These are phyloP conservation scores for Trachelus stipa DNA, from an alignment of 2,888 invertebrate species.

Conservation along the genomic window DNA sequence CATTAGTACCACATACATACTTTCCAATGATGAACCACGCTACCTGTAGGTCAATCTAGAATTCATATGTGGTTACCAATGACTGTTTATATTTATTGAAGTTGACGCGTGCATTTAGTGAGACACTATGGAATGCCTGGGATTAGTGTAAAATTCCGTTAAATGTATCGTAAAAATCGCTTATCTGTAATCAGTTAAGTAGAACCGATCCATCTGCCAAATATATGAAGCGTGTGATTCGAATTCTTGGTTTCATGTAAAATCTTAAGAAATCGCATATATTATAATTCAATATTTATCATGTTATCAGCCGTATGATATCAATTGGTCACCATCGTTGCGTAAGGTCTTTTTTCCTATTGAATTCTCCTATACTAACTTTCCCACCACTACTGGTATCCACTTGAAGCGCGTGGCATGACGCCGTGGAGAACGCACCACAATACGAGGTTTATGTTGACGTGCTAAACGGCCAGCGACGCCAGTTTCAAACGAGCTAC, in stretches of 20 bases:
- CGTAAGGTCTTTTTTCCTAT: slow-evolving; percentile 29
- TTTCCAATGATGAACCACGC: background rate
- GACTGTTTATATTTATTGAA: background rate
- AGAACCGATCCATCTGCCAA: background rate
- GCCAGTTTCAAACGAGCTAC: slow-evolving; percentile 32
- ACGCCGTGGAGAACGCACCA: slow-evolving; percentile 37
- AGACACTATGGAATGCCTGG: background rate
- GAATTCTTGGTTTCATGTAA: background rate
- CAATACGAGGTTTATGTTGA: slow-evolving; percentile 37
- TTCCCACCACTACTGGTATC: slow-evolving; percentile 7
- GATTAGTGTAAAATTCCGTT: background rate
- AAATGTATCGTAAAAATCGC: background rate
- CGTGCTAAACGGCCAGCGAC: slow-evolving; percentile 24
- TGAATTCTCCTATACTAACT: slow-evolving; percentile 28
- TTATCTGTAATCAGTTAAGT: background rate
- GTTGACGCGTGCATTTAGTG: background rate
- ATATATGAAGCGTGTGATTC: background rate
- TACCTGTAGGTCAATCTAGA: background rate
- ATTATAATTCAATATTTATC: background rate
- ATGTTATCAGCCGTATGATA: background rate
- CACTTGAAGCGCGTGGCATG: slow-evolving; percentile 36
- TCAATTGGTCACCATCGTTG: slow-evolving; percentile 16
- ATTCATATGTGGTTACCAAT: background rate
- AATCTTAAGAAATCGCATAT: background rate
- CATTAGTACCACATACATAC: background rate